Percentiles rank a stretch among this genome's conserved stretches.
phyloP scores from a whole-genome alignment of 2,113 vertebrate species.

The Mobula birostris region DNA sequence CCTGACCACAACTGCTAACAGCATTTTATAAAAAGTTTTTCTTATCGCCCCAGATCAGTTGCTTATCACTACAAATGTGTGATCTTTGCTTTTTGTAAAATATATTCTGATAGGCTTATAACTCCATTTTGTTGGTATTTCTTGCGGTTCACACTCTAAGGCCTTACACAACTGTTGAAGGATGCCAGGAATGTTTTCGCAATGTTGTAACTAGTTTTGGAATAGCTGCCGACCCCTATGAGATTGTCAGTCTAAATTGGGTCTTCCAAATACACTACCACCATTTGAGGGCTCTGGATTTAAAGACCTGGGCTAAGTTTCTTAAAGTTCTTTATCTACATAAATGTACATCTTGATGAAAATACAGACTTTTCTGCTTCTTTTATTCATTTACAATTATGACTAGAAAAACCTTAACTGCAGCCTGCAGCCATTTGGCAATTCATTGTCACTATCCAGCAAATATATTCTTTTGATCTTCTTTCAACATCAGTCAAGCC shows the following conservation, averaged over 20 bases:
- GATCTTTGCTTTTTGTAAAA: background rate
- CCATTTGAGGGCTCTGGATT: background rate
- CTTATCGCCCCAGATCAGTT: too few species aligned
- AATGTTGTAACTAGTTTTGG: background rate
- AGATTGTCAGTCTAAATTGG: background rate
- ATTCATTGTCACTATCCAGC: conserved; percentile 4
- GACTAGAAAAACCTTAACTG: background rate
- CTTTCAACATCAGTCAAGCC: conserved; percentile 27
- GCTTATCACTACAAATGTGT: too few species aligned
- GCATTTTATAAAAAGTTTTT: too few species aligned
- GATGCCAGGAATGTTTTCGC: background rate
- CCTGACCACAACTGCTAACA: too few species aligned
- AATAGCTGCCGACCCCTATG: background rate
- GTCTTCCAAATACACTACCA: background rate
- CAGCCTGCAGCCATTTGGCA: background rate
- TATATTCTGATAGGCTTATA: background rate
- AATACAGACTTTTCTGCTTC: background rate
- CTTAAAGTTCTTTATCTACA: background rate
- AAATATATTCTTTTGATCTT: conserved; percentile 39
- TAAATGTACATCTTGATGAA: background rate
- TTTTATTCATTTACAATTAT: background rate
- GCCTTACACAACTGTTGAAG: background rate
- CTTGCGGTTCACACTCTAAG: background rate
- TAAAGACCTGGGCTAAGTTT: background rate
- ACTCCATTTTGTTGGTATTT: background rate